These are phyloP conservation scores for Littorina saxatilis DNA, from an alignment of 1,140 invertebrate genomes.

Conservation along the genomic window DNA sequence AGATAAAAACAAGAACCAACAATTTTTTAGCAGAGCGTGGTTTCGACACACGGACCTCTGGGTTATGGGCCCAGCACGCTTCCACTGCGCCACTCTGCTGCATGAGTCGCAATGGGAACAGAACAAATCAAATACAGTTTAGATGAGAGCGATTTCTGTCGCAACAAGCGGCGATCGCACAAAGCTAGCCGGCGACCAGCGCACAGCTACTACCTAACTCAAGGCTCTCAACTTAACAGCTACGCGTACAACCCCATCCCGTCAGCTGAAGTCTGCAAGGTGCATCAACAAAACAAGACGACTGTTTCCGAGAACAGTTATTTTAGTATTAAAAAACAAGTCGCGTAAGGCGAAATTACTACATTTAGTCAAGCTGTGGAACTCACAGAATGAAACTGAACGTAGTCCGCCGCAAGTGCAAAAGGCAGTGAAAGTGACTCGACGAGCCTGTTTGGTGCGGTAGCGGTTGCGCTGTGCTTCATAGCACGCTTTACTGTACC, in stretches of 20 bases:
- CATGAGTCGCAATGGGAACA: no score
- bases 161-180: not conserved
- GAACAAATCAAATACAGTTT: no score
- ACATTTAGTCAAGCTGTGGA: no score
- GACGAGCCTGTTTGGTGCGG: no score
- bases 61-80: conserved; percentile 45
- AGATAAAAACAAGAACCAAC: not conserved
- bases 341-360: no score
- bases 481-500: no score
- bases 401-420: no score
- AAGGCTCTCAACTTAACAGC: not conserved
- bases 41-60: conserved; percentile 43
- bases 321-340: not conserved
- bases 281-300: not conserved
- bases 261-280: not conserved
- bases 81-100: conserved; percentile 43
- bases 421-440: no score
- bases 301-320: not conserved
- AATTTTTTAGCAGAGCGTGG: conserved; percentile 41
- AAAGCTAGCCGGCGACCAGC: not conserved
- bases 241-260: not conserved
- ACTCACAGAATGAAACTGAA: no score
- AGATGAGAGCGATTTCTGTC: no score
- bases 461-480: no score
- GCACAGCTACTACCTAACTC: not conserved